phyloP scores from a whole-genome alignment of 30 jellyfish, hydroid and myxozoan species.

The Catostylus mosaicus region DNA sequence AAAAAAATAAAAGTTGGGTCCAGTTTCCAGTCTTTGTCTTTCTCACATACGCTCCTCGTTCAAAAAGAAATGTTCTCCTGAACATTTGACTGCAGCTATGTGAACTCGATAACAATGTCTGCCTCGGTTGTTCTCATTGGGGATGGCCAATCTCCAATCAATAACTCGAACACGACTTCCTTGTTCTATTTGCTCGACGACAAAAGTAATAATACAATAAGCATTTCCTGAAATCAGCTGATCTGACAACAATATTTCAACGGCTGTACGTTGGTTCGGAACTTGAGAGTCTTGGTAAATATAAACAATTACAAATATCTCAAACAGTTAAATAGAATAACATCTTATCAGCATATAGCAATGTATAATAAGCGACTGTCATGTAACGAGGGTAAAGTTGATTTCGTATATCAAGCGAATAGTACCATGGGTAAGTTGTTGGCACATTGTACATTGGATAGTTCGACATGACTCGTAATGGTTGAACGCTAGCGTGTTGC shows the following conservation, averaged over 20 bases:
- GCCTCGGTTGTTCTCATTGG: constrained; percentile 10
- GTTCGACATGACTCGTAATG: constrained; percentile 23
- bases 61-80: constrained; percentile 32
- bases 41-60: constrained; percentile 24
- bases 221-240: constrained; percentile 11
- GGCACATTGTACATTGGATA: constrained; percentile 20
- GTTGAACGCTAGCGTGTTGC: constrained; percentile 26
- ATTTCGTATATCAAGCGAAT: constrained; percentile 8
- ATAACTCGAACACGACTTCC: constrained; percentile 28
- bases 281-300: constrained; percentile 1
- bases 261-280: constrained; percentile 36
- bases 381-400: constrained; percentile 10
- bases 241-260: constrained; percentile 16
- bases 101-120: constrained; percentile 6
- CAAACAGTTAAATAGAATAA: background rate
- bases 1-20: background rate
- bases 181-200: background rate
- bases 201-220: constrained; percentile 9
- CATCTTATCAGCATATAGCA: constrained; percentile 3
- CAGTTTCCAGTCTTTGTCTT: background rate
- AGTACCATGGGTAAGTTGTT: constrained; percentile 5
- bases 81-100: constrained; percentile 40
- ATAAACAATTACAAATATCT: background rate
- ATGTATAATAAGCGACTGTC: constrained; percentile 15
- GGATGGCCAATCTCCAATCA: constrained; percentile 35